phyloP scores from a whole-genome alignment of 2,888 invertebrate species.

The Pseudococcus jackbeardsleyi region DNA sequence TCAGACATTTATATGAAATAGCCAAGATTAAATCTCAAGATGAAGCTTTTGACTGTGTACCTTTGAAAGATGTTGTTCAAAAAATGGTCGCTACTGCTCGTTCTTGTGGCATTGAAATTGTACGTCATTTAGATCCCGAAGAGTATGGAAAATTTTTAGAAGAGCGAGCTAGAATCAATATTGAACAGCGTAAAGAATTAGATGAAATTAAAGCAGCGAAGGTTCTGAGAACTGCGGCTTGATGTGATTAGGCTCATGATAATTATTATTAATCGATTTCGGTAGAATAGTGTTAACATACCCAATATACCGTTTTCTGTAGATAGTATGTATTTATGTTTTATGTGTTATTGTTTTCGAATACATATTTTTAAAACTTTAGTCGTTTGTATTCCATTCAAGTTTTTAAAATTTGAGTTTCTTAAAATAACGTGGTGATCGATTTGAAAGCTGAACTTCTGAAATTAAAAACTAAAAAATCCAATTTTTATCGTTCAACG shows the following conservation, averaged over 20 bases:
- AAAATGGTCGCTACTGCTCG: conserved; percentile 84
- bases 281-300: too few species aligned
- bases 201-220: conserved; percentile 91
- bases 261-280: too few species aligned
- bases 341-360: too few species aligned
- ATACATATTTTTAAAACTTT: too few species aligned
- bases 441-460: too few species aligned
- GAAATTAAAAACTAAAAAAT: too few species aligned
- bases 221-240: conserved; percentile 81
- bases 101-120: conserved; percentile 88
- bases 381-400: too few species aligned
- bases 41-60: conserved; percentile 77
- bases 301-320: too few species aligned
- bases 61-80: conserved; percentile 81
- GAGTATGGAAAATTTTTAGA: conserved; percentile 87
- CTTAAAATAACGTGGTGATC: too few species aligned
- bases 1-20: conserved; percentile 98
- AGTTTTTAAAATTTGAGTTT: too few species aligned
- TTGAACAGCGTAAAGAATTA: conserved; percentile 81
- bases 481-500: too few species aligned
- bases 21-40: conserved; percentile 95
- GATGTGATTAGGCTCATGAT: background rate
- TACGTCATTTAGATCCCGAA: conserved; percentile 80
- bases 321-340: too few species aligned
- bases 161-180: conserved; percentile 79